A percentile compares a stretch with the other conserved stretches of the same genome.
These are phyloP conservation scores for Corythaixoides concolor DNA, from an alignment of 2,113 vertebrate species.

Conservation along the genomic window DNA sequence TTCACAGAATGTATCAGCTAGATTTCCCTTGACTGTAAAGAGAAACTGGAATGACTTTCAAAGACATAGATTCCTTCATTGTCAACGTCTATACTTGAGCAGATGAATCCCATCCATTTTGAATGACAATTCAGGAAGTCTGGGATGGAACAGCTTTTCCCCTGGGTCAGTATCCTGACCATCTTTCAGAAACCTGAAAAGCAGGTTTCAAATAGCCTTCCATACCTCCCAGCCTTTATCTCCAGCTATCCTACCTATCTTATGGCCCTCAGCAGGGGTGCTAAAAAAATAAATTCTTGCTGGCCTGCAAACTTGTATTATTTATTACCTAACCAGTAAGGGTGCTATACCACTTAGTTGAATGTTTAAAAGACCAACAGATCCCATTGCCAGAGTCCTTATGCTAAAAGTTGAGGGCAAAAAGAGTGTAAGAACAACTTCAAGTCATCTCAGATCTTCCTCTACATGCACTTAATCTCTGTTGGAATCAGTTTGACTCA, in stretches of 20 bases:
- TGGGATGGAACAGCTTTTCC: accelerated
- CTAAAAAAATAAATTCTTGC: neutral
- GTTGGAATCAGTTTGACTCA: neutral
- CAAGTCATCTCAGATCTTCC: neutral
- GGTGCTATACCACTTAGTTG: neutral
- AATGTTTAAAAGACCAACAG: neutral
- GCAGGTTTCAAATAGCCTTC: neutral
- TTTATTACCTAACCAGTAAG: neutral
- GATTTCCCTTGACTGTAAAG: neutral
- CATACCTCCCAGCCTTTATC: neutral
- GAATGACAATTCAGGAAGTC: neutral
- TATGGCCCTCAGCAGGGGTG: neutral
- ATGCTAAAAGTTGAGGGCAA: neutral
- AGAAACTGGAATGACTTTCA: neutral
- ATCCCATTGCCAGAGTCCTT: neutral
- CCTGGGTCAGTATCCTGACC: neutral
- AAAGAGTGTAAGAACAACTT: neutral
- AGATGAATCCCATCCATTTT: neutral
- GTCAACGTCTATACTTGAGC: neutral
- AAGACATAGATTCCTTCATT: neutral
- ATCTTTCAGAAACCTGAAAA: neutral
- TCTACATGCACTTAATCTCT: neutral
- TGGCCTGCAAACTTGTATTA: neutral
- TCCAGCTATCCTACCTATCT: neutral
- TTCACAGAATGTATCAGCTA: neutral